phyloP scores from a whole-genome alignment of 2,797 vertebrate genomes.

The Hapalemur alaotrensis region DNA sequence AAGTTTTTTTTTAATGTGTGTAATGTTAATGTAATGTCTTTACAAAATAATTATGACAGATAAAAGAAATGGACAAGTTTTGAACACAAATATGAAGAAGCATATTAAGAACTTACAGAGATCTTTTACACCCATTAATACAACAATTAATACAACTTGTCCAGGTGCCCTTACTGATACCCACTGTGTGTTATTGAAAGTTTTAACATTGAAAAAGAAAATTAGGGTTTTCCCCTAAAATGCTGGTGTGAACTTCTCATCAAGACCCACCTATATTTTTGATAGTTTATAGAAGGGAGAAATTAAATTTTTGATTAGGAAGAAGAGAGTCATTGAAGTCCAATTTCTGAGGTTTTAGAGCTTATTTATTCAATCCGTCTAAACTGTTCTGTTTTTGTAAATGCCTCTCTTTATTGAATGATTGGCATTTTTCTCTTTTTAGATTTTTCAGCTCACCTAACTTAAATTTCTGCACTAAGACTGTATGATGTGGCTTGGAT shows the following conservation, averaged over 20 bases:
- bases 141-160: neutral
- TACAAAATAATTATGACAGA: neutral
- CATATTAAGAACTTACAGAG: neutral
- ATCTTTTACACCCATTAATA: neutral
- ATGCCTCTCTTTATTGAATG: neutral
- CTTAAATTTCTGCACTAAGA: neutral
- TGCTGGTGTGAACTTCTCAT: neutral
- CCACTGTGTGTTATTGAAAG: neutral
- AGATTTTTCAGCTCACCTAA: conserved; percentile 10
- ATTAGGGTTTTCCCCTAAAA: conserved; percentile 6
- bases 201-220: conserved; percentile 35
- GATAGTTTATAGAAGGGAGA: neutral
- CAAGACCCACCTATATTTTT: neutral
- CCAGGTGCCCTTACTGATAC: neutral
- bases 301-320: conserved; percentile 13
- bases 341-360: neutral
- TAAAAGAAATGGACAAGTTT: conserved; percentile 10
- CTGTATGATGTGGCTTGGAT: neutral
- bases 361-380: neutral
- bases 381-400: conserved; percentile 3
- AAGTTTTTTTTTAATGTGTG: neutral
- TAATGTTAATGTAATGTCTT: neutral
- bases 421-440: neutral
- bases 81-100: conserved; percentile 9
- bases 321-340: neutral